Percentiles rank a stretch among this genome's conserved stretches.
Evolutionary conservation across 2,797 vertebrate species (phyloP).

Genomic region (Graptemys geographica): DNA sequence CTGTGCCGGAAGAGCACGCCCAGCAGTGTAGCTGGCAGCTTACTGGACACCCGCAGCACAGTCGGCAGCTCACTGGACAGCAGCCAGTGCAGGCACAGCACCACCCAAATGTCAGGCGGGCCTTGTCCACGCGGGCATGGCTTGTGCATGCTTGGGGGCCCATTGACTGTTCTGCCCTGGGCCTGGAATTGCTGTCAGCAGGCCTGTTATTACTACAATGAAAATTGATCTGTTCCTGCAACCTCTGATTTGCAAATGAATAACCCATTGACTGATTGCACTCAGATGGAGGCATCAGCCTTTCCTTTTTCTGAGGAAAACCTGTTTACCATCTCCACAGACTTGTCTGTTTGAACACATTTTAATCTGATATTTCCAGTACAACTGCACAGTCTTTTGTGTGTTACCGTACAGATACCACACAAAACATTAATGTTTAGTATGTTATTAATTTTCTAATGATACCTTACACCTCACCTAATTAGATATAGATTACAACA

Average conservation of each 20-base stretch:
- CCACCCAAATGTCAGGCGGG: too few species aligned
- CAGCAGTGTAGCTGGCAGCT: too few species aligned
- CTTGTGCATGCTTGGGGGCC: too few species aligned
- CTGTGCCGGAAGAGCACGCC: too few species aligned
- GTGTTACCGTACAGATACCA: not conserved
- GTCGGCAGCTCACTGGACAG: too few species aligned
- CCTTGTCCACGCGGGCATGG: too few species aligned
- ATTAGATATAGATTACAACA: not conserved
- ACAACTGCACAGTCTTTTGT: not conserved
- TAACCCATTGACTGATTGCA: not conserved
- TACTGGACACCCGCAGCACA: too few species aligned
- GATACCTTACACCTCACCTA: not conserved
- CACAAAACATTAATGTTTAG: not conserved
- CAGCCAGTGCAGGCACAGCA: too few species aligned
- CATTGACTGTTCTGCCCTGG: too few species aligned
- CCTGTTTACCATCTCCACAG: not conserved
- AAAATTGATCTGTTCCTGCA: not conserved
- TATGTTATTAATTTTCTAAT: not conserved
- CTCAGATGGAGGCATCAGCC: not conserved
- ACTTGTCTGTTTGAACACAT: not conserved
- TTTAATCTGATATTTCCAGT: not conserved
- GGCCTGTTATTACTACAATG: not conserved
- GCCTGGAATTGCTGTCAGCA: too few species aligned
- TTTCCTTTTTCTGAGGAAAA: not conserved
- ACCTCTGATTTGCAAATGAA: not conserved